A percentile compares a stretch with the other conserved stretches of the same genome.
Conservation (phyloP, 2,888 invertebrate genomes). For the Megalurothrips usitatus region DNA sequence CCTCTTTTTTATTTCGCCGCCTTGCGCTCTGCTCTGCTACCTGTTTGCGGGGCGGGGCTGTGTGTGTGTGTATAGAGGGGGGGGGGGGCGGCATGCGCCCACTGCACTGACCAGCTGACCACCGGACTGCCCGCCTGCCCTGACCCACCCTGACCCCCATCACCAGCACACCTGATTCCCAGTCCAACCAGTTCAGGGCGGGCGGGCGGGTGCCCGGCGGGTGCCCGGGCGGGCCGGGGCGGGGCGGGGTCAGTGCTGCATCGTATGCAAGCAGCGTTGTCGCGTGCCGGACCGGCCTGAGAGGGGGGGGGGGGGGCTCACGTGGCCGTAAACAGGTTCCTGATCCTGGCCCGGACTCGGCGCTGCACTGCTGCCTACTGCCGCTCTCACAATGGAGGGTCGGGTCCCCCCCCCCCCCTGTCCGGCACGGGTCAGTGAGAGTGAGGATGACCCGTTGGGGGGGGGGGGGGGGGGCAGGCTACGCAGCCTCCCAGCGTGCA, state of each 20-base stretch:
- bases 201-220: neutral
- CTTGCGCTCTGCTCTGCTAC: too few species aligned
- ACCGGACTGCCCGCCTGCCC: neutral
- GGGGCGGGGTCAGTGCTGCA: neutral
- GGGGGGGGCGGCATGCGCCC: neutral
- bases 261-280: slow-evolving; percentile 1
- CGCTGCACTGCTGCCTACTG: too few species aligned
- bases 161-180: slow-evolving; percentile 2
- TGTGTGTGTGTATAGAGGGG: too few species aligned
- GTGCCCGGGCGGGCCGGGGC: neutral
- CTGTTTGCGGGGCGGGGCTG: too few species aligned
- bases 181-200: neutral
- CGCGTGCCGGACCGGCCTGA: neutral
- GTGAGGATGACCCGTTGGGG: too few species aligned
- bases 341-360: neutral
- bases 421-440: too few species aligned
- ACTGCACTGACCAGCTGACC: neutral
- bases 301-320: neutral
- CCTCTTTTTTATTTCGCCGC: neutral
- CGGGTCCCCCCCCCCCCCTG: too few species aligned
- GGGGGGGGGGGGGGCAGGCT: too few species aligned
- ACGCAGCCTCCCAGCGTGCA: too few species aligned
- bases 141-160: neutral
- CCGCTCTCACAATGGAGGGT: too few species aligned
- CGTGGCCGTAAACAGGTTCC: slow-evolving; percentile 21